Conservation (phyloP, 2,113 vertebrate species). For the Benitochromis conjunctus region DNA sequence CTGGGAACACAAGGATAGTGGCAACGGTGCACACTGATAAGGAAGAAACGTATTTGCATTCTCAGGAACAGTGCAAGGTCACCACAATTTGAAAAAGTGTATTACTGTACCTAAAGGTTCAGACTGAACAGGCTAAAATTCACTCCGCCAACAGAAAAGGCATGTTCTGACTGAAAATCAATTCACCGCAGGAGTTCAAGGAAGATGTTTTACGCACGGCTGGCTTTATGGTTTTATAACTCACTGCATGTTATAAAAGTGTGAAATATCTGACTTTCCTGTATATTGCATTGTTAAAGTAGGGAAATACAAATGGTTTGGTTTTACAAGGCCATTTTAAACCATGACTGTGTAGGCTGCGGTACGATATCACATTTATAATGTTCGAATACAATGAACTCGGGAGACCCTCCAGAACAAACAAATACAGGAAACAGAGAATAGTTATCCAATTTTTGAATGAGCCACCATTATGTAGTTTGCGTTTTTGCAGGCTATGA, state of each 20-base stretch:
- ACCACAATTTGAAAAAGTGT: background rate
- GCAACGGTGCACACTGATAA: background rate
- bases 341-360: background rate
- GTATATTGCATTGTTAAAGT: background rate
- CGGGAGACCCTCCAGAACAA: background rate
- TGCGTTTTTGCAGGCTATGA: background rate
- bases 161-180: slow-evolving; percentile 61
- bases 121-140: slow-evolving; percentile 23
- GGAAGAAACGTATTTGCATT: background rate
- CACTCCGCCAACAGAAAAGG: slow-evolving; percentile 41
- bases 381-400: background rate
- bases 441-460: background rate
- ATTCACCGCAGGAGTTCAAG: slow-evolving; percentile 51
- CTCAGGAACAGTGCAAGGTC: background rate
- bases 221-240: slow-evolving; percentile 46
- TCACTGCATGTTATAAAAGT: slow-evolving; percentile 12
- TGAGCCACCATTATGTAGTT: slow-evolving; percentile 3
- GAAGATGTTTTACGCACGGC: slow-evolving; percentile 44
- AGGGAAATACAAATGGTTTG: background rate
- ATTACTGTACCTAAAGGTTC: background rate
- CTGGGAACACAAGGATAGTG: background rate
- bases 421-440: background rate
- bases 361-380: background rate
- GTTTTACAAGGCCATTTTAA: background rate
- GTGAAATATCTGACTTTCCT: slow-evolving; percentile 1